These are phyloP conservation scores for Scaptomyza parva DNA, from an alignment of 2,888 invertebrate genomes.

Conservation along the genomic window DNA sequence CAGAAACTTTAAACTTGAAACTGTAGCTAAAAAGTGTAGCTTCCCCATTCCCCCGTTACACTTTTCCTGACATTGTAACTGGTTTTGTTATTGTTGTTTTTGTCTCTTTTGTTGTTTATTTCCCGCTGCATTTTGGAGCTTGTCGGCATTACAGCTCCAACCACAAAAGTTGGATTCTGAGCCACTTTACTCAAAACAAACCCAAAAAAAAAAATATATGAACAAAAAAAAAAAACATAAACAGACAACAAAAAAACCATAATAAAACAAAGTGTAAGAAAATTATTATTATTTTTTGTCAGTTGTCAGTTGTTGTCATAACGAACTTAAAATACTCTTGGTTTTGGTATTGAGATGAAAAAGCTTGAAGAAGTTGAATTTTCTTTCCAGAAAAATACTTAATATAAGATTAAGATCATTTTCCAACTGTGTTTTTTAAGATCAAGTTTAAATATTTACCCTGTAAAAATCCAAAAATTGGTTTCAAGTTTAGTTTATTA, in stretches of 20 bases:
- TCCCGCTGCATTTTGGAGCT: constrained; percentile 55
- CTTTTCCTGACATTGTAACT: constrained; percentile 29
- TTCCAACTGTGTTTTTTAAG: too few relatives aligned
- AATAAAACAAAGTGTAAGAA: constrained; percentile 6
- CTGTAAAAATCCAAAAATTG: neutral
- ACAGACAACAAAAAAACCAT: constrained; percentile 13
- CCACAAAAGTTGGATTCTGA: constrained; percentile 52
- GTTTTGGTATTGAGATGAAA: neutral
- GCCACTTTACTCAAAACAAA: constrained; percentile 28
- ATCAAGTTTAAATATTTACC: too few relatives aligned
- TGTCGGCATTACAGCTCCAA: constrained; percentile 37
- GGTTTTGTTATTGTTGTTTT: constrained; percentile 35
- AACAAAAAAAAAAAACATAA: constrained; percentile 18
- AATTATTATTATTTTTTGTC: neutral
- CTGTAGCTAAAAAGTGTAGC: neutral
- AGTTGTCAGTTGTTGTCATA: too few relatives aligned
- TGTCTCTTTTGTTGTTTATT: constrained; percentile 17
- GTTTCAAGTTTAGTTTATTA: too few relatives aligned
- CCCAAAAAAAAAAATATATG: neutral
- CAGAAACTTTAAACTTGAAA: neutral
- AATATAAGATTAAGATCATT: too few relatives aligned
- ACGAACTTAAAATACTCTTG: neutral
- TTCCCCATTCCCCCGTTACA: constrained; percentile 1
- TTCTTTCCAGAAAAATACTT: too few relatives aligned
- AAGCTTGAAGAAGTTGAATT: too few relatives aligned